phyloP scores from a whole-genome alignment of 1,140 invertebrate genomes.

The Drosophila parabipectinata region DNA sequence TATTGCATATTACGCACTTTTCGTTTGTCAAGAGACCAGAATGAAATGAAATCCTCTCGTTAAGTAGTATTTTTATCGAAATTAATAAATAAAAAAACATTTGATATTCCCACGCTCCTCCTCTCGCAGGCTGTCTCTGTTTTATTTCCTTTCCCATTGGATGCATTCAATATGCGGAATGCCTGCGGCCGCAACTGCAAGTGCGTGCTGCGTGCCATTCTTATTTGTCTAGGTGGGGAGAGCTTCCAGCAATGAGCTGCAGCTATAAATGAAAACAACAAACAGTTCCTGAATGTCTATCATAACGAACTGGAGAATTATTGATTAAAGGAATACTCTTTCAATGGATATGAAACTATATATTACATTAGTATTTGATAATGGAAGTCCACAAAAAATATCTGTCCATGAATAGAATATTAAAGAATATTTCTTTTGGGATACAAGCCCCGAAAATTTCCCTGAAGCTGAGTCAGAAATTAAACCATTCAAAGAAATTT shows the following conservation, averaged over 20 bases:
- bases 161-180: conserved; percentile 17
- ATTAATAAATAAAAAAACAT: conserved; percentile 44
- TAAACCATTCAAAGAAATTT: conserved; percentile 1
- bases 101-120: conserved; percentile 1
- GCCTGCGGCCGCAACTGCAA: conserved; percentile 15
- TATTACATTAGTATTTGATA: too few relatives aligned
- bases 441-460: too few relatives aligned
- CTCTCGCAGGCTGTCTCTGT: neutral
- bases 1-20: conserved; percentile 20
- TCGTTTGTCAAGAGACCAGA: neutral
- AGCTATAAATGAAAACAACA: conserved; percentile 39
- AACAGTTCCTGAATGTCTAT: conserved; percentile 8
- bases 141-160: conserved; percentile 36
- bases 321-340: conserved; percentile 4
- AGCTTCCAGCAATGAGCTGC: conserved; percentile 13
- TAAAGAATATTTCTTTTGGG: too few relatives aligned
- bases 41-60: conserved; percentile 22
- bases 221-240: neutral
- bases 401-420: too few relatives aligned
- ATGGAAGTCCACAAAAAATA: too few relatives aligned
- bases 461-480: neutral
- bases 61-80: conserved; percentile 29
- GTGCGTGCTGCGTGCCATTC: conserved; percentile 10
- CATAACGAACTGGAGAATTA: neutral
- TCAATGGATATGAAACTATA: too few relatives aligned